Evolutionary conservation across 2,797 vertebrate species (phyloP), one percentile per base, ranked within the genome.

Genomic region (Argentina silus): DNA sequence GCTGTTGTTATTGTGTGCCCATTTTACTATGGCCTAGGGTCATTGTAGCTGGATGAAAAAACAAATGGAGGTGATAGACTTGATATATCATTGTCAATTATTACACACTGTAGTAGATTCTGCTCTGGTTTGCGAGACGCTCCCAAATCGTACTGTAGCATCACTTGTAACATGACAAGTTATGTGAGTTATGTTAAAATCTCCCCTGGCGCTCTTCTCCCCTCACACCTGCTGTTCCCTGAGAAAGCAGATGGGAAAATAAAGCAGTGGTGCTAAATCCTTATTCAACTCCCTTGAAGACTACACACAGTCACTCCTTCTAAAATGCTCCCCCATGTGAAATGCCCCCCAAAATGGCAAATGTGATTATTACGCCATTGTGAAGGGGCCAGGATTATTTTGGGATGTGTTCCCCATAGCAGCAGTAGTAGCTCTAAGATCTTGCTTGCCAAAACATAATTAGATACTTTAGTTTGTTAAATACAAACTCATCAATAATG

Each of bases 151-250:
- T 71, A 36, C 27, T 36, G 27, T 36, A 17, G 71, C 78, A 84
- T 90, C 82, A 83, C 81, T 84, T 78, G 72, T 77, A 48, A 72
- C 72, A 19, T 19, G 56, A 36, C 57, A 55, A 19, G 66, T 73
- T 67, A 69, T 71, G 74, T 81, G 70, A 73, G 79, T 87, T 80
- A 79, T 78, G 73, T 85, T 87, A 77, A 79, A 79, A 87, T 78
- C 81, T 78, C 77, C 78, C 74, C 73, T 82, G 81, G 7, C 50
- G n/a, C 50, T 14, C 23, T 14, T 11, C 53, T 6, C 8, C 23
- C 3, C 6, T 53, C 53, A 36, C 27, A 55, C 53, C 47, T 27
- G 81, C 61, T 50, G 11, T 48, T 65, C 17, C 45, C 45, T 71
- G 50, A 53, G 50, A 53, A 36, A 27, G 57, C 12, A 5, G 57